phyloP scores from a whole-genome alignment of 2,113 vertebrate genomes.

The Lycaon pictus region DNA sequence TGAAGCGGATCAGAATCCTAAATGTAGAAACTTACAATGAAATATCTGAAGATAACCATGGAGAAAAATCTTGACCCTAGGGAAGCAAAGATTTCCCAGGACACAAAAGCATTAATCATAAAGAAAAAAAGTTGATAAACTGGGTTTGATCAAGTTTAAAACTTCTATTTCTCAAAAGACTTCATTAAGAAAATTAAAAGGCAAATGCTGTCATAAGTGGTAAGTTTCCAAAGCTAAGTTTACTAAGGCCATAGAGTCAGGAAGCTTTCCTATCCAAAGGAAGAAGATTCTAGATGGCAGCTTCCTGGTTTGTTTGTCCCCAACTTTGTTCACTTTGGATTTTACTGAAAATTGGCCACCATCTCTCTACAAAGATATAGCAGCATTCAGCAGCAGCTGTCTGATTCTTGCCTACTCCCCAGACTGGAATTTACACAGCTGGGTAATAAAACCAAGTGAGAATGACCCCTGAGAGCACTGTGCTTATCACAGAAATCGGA shows the following conservation, averaged over 20 bases:
- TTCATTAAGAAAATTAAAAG: background rate
- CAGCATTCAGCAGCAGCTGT: background rate
- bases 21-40: background rate
- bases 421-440: background rate
- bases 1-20: background rate
- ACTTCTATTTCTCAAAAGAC: background rate
- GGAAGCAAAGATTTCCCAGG: background rate
- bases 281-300: background rate
- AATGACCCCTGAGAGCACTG: background rate
- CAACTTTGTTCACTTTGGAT: background rate
- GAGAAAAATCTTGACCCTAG: constrained; percentile 30
- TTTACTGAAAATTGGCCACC: background rate
- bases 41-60: background rate
- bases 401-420: background rate
- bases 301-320: background rate
- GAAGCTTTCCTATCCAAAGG: background rate
- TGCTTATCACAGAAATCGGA: background rate
- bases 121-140: background rate
- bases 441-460: background rate
- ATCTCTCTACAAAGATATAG: background rate
- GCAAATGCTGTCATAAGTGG: background rate
- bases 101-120: background rate
- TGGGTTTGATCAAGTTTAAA: background rate
- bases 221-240: background rate
- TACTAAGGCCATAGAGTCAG: background rate